Conservation (phyloP, 2,888 invertebrate species). For the Holacanthella duospinosa region DNA sequence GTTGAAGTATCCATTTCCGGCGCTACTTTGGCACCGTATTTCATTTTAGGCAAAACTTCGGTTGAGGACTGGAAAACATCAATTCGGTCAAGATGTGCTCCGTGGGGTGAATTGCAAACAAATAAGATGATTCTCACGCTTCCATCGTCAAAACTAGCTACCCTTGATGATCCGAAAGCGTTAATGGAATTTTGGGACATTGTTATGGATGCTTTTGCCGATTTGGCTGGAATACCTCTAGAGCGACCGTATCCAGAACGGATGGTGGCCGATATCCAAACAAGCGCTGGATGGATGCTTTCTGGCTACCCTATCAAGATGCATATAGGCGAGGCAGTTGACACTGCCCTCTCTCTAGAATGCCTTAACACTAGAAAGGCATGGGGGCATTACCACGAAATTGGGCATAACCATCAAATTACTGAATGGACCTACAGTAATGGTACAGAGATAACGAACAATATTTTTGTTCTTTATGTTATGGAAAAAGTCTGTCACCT, state of each 20-base stretch:
- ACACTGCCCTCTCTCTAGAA: conserved; percentile 11
- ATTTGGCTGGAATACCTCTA: conserved; percentile 14
- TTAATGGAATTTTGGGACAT: conserved; percentile 17
- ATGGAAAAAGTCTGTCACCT: conserved; percentile 13
- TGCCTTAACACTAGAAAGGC: conserved; percentile 6
- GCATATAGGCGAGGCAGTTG: neutral
- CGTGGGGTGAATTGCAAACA: conserved; percentile 18
- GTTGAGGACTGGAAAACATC: conserved; percentile 12
- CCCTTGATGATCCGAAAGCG: conserved; percentile 14
- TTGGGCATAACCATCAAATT: conserved; percentile 20
- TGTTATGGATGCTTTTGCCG: conserved; percentile 17
- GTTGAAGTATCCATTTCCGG: too few relatives aligned
- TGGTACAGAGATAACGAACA: conserved; percentile 16
- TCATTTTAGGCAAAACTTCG: conserved; percentile 11
- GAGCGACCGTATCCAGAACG: conserved; percentile 10
- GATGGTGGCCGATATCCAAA: conserved; percentile 14
- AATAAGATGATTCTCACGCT: conserved; percentile 14
- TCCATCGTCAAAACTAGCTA: neutral
- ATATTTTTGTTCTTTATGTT: conserved; percentile 17
- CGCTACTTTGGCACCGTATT: conserved; percentile 7
- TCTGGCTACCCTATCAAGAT: conserved; percentile 20
- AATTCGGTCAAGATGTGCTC: conserved; percentile 9
- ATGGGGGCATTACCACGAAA: conserved; percentile 21
- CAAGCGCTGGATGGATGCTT: conserved; percentile 18
- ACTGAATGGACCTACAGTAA: conserved; percentile 12